Percentiles rank a stretch among this genome's conserved stretches.
These are phyloP conservation scores for Tauraco erythrolophus DNA, from an alignment of 2,113 vertebrate genomes.

Conservation along the genomic window DNA sequence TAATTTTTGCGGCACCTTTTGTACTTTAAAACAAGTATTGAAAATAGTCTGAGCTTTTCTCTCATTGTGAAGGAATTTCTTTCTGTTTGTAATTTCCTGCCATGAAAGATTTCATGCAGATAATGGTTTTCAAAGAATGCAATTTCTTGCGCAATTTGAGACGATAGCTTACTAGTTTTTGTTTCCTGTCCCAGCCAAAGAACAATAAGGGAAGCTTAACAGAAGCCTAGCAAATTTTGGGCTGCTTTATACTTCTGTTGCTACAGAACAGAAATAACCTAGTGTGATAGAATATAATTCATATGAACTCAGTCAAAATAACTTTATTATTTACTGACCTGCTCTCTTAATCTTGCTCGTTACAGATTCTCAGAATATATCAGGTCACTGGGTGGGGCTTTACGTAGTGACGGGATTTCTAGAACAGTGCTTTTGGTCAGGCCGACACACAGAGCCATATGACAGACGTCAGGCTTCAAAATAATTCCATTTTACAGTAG, in stretches of 20 bases:
- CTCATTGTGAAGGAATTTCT: conserved; percentile 41
- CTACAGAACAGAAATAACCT: not conserved
- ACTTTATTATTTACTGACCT: not conserved
- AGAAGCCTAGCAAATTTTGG: conserved; percentile 16
- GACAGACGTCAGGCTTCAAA: not conserved
- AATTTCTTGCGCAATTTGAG: conserved; percentile 22
- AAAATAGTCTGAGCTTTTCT: not conserved
- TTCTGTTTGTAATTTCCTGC: conserved; percentile 59
- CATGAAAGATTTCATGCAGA: conserved; percentile 27
- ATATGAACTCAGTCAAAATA: not conserved
- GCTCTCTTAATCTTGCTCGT: not conserved
- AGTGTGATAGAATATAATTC: not conserved
- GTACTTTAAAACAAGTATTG: not conserved
- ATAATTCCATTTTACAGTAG: not conserved
- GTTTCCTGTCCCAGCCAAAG: conserved; percentile 13
- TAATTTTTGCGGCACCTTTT: not conserved
- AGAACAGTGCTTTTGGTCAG: not conserved
- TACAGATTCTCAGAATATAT: not conserved
- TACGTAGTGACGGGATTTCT: not conserved
- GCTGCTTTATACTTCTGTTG: not conserved
- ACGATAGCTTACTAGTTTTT: not conserved
- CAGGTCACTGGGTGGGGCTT: not conserved
- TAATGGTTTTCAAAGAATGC: conserved; percentile 59
- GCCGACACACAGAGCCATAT: not conserved
- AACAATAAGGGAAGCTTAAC: conserved; percentile 41